Evolutionary conservation across 2,888 invertebrate species (phyloP), one percentile per base, ranked within the genome.

Genomic region (Andricus curvator): DNA sequence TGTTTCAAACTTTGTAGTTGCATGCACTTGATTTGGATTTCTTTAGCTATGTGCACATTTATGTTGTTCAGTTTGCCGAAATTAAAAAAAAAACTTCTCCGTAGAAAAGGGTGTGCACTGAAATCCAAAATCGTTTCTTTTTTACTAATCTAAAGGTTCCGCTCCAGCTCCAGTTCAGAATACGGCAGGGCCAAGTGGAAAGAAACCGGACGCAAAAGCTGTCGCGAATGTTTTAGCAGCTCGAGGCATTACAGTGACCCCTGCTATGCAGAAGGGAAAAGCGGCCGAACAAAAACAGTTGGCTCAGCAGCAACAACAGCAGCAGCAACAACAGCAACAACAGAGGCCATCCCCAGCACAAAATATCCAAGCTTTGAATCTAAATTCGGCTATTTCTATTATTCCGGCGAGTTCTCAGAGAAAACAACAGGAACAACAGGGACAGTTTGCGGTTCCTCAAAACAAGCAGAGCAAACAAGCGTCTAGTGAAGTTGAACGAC

Each of bases 181-280:
- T 78, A 84, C 88, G 33, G 84, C 88, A 15, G 86, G 86, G 17
- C 83, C 88, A 15, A 81, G 84, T 78, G 89, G 93, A 3, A 95
- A 95, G 76, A 95, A 95, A 87, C 95, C 95, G 62, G 96, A 96
- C 90, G 96, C 96, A 0, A 96, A 95, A 88, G 96, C 96, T 0
- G 96, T 97, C 88, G 96, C 97, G 0, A 96, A 95, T 89, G 96
- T 97, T 81, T 92, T 97, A 81, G 96, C 96, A 4, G 96, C 96
- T 9, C 93, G 97, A 83, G 97, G 97, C 3, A 97, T 97, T 79
- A 96, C 96, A 56, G 95, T 97, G 0, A 96, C 96, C 68, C 95
- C 95, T 65, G 95, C 96, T 68, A 94, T 95, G 41, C 95, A 93
- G 15, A 94, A 94, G 88, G 91, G 86, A 85, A 92, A 89, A 77